Evolutionary conservation across 2,797 vertebrate species (phyloP), one percentile per base, ranked within the genome.

Genomic region (Pyrocephalus nanus): DNA sequence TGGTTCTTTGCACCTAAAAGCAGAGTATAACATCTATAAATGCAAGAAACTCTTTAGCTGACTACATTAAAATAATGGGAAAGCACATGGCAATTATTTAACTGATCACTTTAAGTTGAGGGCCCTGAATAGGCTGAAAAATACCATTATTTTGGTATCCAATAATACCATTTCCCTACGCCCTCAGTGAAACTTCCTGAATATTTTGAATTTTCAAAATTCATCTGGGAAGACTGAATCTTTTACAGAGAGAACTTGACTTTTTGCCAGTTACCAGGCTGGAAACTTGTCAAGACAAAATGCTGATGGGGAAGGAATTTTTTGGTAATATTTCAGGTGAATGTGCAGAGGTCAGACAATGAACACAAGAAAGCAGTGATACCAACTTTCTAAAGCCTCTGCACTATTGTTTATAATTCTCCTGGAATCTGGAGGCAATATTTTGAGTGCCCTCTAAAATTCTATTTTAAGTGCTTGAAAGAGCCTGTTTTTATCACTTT

Each of bases 401-500:
- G 12, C 2, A 25, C 38, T 62, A 6, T 20, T 78, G 43, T 43
- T 93, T 71, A 34, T 21, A 91, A 73, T 64, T 70, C 70, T 78
- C 4, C 32, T 38, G 50, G 9, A 86, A n/a, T 47, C 36, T 67
- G 18, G 42, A 40, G 62, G 30, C 20, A 72, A 90, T 45, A n/a
- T 51, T 89, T 67, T 40, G 72, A 78, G 11, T 51, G 18, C 45
- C 25, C 55, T 32, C 13, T 70, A 43, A 90, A 78, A 75, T 79
- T 84, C 70, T 90, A 32, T 84, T 92, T 81, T 50, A 88, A 90
- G 67, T 53, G 40, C 32, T 82, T 72, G 50, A 91, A 61, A 70
- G 15, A 82, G 42, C 53, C 21, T 34, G 55, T 40, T 93, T 93
- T 62, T 94, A 79, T 90, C 91, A 76, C 42, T 86, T 91, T 86